Base-by-base conservation (phyloP, 1,140 invertebrate species). In the Helicoverpa armigera region DNA sequence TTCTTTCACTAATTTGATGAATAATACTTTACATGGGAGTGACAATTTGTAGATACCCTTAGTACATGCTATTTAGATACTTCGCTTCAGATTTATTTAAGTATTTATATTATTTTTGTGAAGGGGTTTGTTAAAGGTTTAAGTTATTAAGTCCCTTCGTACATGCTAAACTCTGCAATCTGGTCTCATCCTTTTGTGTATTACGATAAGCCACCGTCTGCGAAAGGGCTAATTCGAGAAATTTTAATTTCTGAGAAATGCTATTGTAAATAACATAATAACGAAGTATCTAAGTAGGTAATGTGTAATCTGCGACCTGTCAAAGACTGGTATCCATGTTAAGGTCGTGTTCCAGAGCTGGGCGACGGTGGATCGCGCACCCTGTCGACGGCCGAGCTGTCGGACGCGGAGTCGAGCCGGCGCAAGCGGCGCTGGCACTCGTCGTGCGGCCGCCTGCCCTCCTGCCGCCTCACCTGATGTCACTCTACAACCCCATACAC, bases 371-470 rank as follows among this genome's bases (percentile, higher is more conserved):
- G 91, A 11, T 94, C 93, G 1, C 88, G 91, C 10, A 94, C 92
- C 5, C 81, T 94, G 82, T 94, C 92, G 7, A 94, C 92, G 0
- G 93, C 93, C 18, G 93, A 94, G 79, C 69, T 94, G 43, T 94
- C 92, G 2, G 92, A 94, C 82, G 92, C 80, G n/a, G 90, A 89
- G 65, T 93, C 91, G 16, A 85, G 81, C n/a, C 90, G 88, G n/a
- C 92, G 89, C 87, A 94, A 94, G 83, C 85, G 90, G 0, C 89
- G 92, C 54, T 94, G 93, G 93, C 91, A 94, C 78, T 94, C 93
- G 23, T 91, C 93, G 2, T 94, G 93, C 83, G 92, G 91, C 23
- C 89, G 93, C 3, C 84, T 94, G 76, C 92, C 93, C 0, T 89
- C 91, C 0, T 94, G 93, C 85, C 89, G 91, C 4, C 91, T 94